Evolutionary conservation across 2,888 invertebrate genomes (phyloP).

Genomic region (Pardosa pseudoannulata): DNA sequence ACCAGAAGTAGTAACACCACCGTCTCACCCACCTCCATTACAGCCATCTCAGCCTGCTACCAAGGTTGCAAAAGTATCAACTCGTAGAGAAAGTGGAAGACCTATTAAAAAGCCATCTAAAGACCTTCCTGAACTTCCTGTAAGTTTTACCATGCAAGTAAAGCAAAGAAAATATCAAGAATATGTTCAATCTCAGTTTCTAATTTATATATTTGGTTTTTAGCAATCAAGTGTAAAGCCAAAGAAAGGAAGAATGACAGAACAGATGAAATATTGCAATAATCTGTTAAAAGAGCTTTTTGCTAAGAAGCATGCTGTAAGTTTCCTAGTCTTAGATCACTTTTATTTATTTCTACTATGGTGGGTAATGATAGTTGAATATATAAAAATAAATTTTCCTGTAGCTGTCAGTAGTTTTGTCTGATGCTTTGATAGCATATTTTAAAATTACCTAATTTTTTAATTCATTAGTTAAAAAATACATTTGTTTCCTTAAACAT

Average conservation of each 20-base stretch:
- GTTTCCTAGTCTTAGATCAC: too few relatives aligned
- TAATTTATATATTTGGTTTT: slow-evolving; percentile 1
- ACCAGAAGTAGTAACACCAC: slow-evolving; percentile 80
- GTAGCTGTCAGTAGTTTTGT: too few relatives aligned
- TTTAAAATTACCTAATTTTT: too few relatives aligned
- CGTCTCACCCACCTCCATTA: slow-evolving; percentile 48
- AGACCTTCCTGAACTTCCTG: slow-evolving; percentile 79
- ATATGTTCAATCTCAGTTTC: too few relatives aligned
- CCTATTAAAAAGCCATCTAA: slow-evolving; percentile 90
- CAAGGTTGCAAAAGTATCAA: slow-evolving; percentile 91
- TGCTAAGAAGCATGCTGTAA: slow-evolving; percentile 74
- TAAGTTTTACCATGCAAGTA: slow-evolving; percentile 23
- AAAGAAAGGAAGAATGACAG: slow-evolving; percentile 74
- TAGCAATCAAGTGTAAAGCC: slow-evolving; percentile 69
- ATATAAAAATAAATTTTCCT: too few relatives aligned
- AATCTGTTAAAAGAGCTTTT: slow-evolving; percentile 74
- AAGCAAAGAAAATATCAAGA: too few relatives aligned
- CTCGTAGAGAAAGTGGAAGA: slow-evolving; percentile 94
- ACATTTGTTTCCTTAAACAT: too few relatives aligned
- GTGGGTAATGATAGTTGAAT: too few relatives aligned
- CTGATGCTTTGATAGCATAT: too few relatives aligned
- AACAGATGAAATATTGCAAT: slow-evolving; percentile 75
- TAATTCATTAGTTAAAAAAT: too few relatives aligned
- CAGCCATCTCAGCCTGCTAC: slow-evolving; percentile 29
- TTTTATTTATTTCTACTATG: too few relatives aligned